These are phyloP conservation scores for Ginglymostoma cirratum DNA, from an alignment of 2,113 vertebrate species.

Conservation along the genomic window DNA sequence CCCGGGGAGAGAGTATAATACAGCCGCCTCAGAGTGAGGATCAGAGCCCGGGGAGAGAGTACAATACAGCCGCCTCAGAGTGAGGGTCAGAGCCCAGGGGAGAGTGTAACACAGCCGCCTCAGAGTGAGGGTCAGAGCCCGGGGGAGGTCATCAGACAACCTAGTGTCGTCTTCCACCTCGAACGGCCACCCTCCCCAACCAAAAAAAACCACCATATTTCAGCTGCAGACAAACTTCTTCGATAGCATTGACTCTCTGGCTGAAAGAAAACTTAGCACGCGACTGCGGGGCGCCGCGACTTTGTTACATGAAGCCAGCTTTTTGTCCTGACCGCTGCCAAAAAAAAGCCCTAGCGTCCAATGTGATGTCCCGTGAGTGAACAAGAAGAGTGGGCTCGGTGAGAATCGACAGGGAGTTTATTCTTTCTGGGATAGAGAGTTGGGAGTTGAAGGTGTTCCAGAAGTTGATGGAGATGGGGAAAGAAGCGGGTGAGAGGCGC, in stretches of 20 bases:
- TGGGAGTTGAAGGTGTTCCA: neutral
- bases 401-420: neutral
- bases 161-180: no score
- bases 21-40: no score
- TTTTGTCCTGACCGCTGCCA: neutral
- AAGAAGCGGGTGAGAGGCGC: neutral
- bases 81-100: no score
- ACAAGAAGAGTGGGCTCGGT: neutral
- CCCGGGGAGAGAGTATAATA: no score
- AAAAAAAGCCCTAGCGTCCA: neutral
- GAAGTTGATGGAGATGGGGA: neutral
- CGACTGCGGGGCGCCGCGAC: neutral
- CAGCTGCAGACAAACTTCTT: neutral
- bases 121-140: no score
- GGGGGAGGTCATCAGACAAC: no score
- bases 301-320: conserved; percentile 19
- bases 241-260: neutral
- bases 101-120: no score
- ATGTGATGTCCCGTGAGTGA: neutral
- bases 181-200: no score
- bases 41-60: no score
- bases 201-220: no score
- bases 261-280: neutral
- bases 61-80: no score
- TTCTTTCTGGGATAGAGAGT: neutral